Percentiles rank a stretch among this genome's conserved stretches.
phyloP scores from a whole-genome alignment of 2,113 vertebrate genomes.

The Carollia perspicillata region DNA sequence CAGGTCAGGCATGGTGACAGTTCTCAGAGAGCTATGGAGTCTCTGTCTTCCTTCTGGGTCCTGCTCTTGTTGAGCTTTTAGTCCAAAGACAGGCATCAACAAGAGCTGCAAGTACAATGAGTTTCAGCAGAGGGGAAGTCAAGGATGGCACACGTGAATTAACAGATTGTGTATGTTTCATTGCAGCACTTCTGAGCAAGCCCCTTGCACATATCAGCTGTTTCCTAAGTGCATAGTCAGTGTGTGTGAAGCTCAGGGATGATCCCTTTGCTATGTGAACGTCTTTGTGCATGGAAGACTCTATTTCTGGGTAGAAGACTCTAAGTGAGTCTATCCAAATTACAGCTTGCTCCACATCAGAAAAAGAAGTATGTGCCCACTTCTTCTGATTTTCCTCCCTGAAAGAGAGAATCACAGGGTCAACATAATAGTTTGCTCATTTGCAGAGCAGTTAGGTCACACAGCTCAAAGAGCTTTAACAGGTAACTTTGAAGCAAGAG shows the following conservation, averaged over 20 bases:
- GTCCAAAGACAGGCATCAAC: background rate
- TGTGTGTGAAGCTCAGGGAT: background rate
- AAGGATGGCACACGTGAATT: background rate
- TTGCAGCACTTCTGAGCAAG: background rate
- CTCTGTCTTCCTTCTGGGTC: background rate
- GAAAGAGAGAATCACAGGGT: background rate
- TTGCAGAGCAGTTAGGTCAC: background rate
- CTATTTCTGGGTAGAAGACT: background rate
- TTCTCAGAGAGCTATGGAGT: accelerated
- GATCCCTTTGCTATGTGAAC: background rate
- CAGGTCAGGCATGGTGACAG: background rate
- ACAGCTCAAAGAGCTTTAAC: background rate
- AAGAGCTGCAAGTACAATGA: background rate
- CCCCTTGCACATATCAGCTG: background rate
- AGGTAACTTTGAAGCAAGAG: background rate
- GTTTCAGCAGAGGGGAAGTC: background rate
- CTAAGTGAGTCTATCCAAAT: background rate
- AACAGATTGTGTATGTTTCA: background rate
- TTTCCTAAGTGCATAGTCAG: background rate
- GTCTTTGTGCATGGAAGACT: background rate
- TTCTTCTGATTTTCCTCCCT: background rate
- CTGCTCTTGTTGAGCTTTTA: background rate
- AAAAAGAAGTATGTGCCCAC: background rate
- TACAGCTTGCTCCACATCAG: background rate
- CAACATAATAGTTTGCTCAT: background rate